These are phyloP conservation scores for Suricata suricatta DNA, from an alignment of 2,113 vertebrate genomes.

Conservation along the genomic window DNA sequence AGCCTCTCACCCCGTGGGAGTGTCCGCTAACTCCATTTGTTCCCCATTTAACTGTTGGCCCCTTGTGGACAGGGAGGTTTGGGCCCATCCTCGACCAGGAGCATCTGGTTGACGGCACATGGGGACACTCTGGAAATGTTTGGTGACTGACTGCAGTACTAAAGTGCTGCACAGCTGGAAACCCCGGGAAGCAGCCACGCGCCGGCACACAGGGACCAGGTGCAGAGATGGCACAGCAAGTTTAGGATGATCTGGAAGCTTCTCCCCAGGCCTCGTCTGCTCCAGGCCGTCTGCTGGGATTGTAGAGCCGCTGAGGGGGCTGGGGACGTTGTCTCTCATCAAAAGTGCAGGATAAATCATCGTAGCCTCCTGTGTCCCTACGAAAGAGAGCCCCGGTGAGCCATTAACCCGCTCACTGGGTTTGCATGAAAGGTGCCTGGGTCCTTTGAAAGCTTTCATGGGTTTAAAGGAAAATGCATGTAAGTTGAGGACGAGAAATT, in stretches of 20 bases:
- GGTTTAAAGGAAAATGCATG: conserved; percentile 51
- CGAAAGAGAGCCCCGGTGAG: background rate
- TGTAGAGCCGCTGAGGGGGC: background rate
- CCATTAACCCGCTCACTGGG: accelerated
- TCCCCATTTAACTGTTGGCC: background rate
- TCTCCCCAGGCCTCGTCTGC: background rate
- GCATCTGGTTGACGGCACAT: no score
- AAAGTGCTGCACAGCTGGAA: background rate
- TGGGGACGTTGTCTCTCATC: background rate
- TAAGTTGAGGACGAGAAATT: conserved; percentile 42
- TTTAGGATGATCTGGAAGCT: background rate
- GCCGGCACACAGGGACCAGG: background rate
- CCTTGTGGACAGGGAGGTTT: background rate
- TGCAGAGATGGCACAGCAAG: background rate
- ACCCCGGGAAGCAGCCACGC: background rate
- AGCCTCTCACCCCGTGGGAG: accelerated
- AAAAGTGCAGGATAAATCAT: background rate
- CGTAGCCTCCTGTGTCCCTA: background rate
- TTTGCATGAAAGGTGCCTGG: background rate
- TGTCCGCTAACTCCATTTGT: background rate
- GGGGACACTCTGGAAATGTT: background rate
- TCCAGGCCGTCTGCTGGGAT: background rate
- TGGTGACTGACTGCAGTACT: background rate
- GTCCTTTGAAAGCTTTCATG: conserved; percentile 12
- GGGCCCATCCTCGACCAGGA: background rate